phyloP scores from a whole-genome alignment of 2,113 vertebrate genomes.

The Cephalopterus ornatus region DNA sequence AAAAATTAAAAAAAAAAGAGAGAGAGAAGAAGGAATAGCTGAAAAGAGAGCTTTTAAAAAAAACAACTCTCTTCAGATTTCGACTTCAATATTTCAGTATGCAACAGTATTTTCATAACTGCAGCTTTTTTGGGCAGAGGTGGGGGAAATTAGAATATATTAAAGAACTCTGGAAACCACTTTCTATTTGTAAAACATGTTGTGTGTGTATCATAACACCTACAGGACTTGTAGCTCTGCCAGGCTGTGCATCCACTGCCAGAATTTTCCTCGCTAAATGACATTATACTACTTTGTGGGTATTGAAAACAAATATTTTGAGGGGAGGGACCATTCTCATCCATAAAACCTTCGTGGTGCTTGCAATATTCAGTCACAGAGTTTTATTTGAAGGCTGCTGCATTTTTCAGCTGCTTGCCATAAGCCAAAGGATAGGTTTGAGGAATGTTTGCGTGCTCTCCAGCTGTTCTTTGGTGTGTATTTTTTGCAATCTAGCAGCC shows the following conservation, averaged over 20 bases:
- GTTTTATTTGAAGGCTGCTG: background rate
- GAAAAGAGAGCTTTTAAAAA: slow-evolving; percentile 71
- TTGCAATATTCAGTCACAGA: background rate
- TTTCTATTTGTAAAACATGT: slow-evolving; percentile 76
- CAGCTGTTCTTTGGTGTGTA: background rate
- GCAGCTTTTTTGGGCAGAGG: slow-evolving; percentile 73
- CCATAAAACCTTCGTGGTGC: background rate
- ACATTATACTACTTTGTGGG: slow-evolving; percentile 43
- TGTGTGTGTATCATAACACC: slow-evolving; percentile 69
- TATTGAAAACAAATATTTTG: slow-evolving; percentile 58
- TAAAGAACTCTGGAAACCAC: slow-evolving; percentile 74
- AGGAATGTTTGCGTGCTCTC: background rate
- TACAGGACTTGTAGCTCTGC: slow-evolving; percentile 44
- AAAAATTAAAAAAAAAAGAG: slow-evolving; percentile 32
- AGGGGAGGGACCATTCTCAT: slow-evolving; percentile 19
- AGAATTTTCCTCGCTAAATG: slow-evolving; percentile 44
- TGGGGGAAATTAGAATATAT: slow-evolving; percentile 73
- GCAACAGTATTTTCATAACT: slow-evolving; percentile 77
- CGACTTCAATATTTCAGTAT: slow-evolving; percentile 73
- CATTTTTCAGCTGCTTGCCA: background rate
- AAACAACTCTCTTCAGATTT: slow-evolving; percentile 71
- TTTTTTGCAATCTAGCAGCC: slow-evolving; percentile 44
- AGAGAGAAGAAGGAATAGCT: slow-evolving; percentile 44
- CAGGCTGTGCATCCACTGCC: background rate
- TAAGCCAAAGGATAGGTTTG: background rate